These are phyloP conservation scores for Neodiprion pinetum DNA, from an alignment of 1,140 invertebrate genomes.

Conservation along the genomic window DNA sequence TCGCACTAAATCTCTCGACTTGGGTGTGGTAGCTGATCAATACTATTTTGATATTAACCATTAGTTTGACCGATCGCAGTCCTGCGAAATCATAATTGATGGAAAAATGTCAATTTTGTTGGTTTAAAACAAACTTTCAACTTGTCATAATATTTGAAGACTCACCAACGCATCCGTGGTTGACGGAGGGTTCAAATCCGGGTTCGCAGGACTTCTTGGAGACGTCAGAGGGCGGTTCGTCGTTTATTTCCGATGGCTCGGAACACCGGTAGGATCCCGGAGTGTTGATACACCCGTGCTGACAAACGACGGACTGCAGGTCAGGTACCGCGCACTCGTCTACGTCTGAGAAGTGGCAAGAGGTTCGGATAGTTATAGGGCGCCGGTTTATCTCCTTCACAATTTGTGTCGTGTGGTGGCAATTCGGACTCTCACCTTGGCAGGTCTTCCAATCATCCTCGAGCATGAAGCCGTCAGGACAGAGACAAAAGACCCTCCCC, in stretches of 20 bases:
- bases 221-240: conserved; percentile 42
- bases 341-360: conserved; percentile 59
- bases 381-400: conserved; percentile 54
- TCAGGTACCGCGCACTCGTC: conserved; percentile 67
- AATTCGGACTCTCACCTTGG: conserved; percentile 50
- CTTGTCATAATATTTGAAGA: conserved; percentile 14
- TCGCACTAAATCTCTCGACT: no score
- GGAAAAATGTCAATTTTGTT: no score
- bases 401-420: conserved; percentile 27
- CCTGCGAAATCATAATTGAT: no score
- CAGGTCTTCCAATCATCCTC: conserved; percentile 67
- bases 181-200: conserved; percentile 46
- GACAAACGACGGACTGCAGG: conserved; percentile 58
- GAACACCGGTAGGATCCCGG: conserved; percentile 60
- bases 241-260: conserved; percentile 46
- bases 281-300: conserved; percentile 62
- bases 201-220: conserved; percentile 42
- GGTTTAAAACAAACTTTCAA: no score
- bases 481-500: conserved; percentile 71
- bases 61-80: no score
- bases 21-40: no score
- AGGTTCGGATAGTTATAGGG: not conserved
- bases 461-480: conserved; percentile 68
- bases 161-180: conserved; percentile 50
- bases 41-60: no score